Percentiles rank a stretch among this genome's conserved stretches.
phyloP scores from a whole-genome alignment of 2,888 invertebrate species.

The Sinhomidia bicolor region DNA sequence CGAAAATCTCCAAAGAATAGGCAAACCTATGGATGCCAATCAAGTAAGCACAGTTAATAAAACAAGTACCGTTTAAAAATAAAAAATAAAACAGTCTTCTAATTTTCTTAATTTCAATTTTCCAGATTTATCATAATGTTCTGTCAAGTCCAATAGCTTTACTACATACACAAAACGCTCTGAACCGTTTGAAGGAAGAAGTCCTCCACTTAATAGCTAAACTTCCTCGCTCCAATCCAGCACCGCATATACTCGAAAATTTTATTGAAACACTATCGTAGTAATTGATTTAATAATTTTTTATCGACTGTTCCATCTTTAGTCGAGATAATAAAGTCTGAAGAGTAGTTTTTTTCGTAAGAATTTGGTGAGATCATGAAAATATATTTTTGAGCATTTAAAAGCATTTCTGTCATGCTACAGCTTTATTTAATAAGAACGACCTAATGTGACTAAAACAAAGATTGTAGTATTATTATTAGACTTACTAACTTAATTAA shows the following conservation, averaged over 20 bases:
- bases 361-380: background rate
- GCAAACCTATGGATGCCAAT: constrained; percentile 26
- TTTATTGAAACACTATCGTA: constrained; percentile 68
- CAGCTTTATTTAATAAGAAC: background rate
- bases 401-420: background rate
- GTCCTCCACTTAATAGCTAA: constrained; percentile 60
- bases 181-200: constrained; percentile 64
- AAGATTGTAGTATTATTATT: constrained; percentile 53
- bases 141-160: constrained; percentile 62
- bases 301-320: background rate
- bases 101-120: constrained; percentile 1
- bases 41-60: no score
- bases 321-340: constrained; percentile 46
- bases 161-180: constrained; percentile 57
- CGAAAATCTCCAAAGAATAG: constrained; percentile 39
- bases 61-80: no score
- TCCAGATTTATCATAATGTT: constrained; percentile 56
- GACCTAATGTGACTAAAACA: background rate
- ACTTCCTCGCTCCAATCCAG: constrained; percentile 57
- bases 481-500: constrained; percentile 16
- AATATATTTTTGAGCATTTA: constrained; percentile 49
- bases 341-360: background rate
- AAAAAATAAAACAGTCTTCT: background rate
- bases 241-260: constrained; percentile 68
- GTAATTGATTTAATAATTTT: constrained; percentile 15